Percentiles rank a stretch among this genome's conserved stretches.
phyloP scores from a whole-genome alignment of 1,140 invertebrate genomes.

The Ectropis grisescens region DNA sequence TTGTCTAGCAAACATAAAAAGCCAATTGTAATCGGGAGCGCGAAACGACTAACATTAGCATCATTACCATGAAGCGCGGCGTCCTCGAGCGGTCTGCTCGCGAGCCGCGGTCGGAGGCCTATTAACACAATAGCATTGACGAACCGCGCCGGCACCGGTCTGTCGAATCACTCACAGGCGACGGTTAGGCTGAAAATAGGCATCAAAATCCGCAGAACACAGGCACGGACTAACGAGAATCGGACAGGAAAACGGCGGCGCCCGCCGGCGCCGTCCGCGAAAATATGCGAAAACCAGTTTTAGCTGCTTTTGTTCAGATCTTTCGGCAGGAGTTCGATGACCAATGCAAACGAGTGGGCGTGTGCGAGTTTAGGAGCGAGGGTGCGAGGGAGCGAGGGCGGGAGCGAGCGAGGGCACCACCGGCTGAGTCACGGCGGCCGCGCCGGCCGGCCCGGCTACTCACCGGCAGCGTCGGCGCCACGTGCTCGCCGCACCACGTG shows the following conservation, averaged over 20 bases:
- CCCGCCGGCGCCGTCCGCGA: slow-evolving; percentile 23
- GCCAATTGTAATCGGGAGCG: slow-evolving; percentile 7
- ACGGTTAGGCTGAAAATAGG: slow-evolving; percentile 2
- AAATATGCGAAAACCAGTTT: slow-evolving; percentile 59
- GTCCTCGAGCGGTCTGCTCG: background rate
- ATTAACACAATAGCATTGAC: too few species aligned
- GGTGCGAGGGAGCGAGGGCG: slow-evolving; percentile 32
- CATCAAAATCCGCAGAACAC: background rate
- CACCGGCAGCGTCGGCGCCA: slow-evolving; percentile 20
- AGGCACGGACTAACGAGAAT: slow-evolving; percentile 22
- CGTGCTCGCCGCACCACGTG: slow-evolving; percentile 21
- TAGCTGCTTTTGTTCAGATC: slow-evolving; percentile 51
- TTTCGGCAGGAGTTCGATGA: slow-evolving; percentile 56
- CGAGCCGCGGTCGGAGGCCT: too few species aligned
- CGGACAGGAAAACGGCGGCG: slow-evolving; percentile 39
- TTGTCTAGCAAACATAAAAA: slow-evolving; percentile 18
- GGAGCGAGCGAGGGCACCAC: slow-evolving; percentile 26
- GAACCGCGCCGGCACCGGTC: too few species aligned
- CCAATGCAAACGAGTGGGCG: slow-evolving; percentile 45
- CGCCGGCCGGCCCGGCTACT: slow-evolving; percentile 29
- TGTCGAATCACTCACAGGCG: too few species aligned
- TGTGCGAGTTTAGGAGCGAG: slow-evolving; percentile 43
- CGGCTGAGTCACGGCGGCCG: slow-evolving; percentile 47
- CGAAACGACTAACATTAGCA: too few species aligned
- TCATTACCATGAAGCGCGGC: too few species aligned